A percentile compares a stretch with the other conserved stretches of the same genome.
Conservation (phyloP, 2,888 invertebrate species). For the Petrolisthes cinctipes region DNA sequence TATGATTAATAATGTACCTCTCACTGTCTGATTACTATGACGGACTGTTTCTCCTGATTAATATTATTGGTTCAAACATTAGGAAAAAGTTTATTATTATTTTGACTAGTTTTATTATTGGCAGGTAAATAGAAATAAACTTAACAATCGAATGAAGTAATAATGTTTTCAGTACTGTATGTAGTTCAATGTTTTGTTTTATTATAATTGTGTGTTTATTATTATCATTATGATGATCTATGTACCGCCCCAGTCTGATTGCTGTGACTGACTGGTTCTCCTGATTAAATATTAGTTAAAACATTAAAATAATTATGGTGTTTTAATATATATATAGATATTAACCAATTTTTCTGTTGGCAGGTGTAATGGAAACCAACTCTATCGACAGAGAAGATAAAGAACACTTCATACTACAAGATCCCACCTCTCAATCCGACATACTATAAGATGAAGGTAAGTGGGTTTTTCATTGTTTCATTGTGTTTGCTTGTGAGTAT, state of each 20-base stretch:
- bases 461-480: background rate
- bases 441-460: background rate
- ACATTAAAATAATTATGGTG: background rate
- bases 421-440: background rate
- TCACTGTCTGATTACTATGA: slow-evolving; percentile 37
- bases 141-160: no score
- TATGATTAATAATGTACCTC: slow-evolving; percentile 31
- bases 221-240: background rate
- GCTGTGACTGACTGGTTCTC: slow-evolving; percentile 25
- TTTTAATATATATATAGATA: background rate
- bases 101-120: background rate
- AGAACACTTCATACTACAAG: no score
- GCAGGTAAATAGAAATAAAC: no score
- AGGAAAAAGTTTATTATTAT: background rate
- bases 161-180: no score
- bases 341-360: background rate
- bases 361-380: background rate
- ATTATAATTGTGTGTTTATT: background rate
- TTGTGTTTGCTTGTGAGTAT: background rate
- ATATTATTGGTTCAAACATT: background rate
- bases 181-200: background rate
- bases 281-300: background rate
- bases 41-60: slow-evolving; percentile 22
- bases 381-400: background rate
- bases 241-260: slow-evolving; percentile 37